phyloP scores from a whole-genome alignment of 1,140 invertebrate species.

The Lethrus apterus region DNA sequence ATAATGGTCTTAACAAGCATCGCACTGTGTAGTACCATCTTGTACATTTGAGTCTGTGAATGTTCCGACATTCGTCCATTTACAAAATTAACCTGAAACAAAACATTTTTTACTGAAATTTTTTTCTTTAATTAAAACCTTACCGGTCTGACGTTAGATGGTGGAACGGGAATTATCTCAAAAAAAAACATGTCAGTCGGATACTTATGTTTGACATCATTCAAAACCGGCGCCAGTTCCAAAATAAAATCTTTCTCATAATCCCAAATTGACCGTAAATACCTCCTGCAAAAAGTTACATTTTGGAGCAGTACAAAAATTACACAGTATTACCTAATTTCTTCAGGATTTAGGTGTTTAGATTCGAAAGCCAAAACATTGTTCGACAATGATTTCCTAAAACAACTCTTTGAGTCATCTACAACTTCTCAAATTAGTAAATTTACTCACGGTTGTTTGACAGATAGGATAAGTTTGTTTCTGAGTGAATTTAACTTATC shows the following conservation, averaged over 20 bases:
- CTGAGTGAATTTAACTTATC: constrained; percentile 54
- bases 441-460: constrained; percentile 28
- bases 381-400: neutral
- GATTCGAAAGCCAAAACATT: constrained; percentile 31
- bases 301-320: neutral
- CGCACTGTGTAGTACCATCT: constrained; percentile 56
- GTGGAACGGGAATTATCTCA: constrained; percentile 75
- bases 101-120: neutral
- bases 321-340: constrained; percentile 33
- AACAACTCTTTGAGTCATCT: constrained; percentile 28
- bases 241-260: constrained; percentile 67
- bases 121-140: no score
- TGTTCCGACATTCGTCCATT: constrained; percentile 70
- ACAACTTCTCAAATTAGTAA: constrained; percentile 26
- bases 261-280: constrained; percentile 68
- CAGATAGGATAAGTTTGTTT: constrained; percentile 52
- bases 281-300: constrained; percentile 53
- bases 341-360: constrained; percentile 32
- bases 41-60: constrained; percentile 70
- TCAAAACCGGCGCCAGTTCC: constrained; percentile 66
- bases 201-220: constrained; percentile 44
- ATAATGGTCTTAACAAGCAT: constrained; percentile 58
- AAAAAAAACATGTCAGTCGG: constrained; percentile 89
- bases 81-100: constrained; percentile 50
- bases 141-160: constrained; percentile 77